Percentiles rank a stretch among this genome's conserved stretches.
Conservation (phyloP, 2,888 invertebrate genomes). For the Tenthredo scrophulariae region DNA sequence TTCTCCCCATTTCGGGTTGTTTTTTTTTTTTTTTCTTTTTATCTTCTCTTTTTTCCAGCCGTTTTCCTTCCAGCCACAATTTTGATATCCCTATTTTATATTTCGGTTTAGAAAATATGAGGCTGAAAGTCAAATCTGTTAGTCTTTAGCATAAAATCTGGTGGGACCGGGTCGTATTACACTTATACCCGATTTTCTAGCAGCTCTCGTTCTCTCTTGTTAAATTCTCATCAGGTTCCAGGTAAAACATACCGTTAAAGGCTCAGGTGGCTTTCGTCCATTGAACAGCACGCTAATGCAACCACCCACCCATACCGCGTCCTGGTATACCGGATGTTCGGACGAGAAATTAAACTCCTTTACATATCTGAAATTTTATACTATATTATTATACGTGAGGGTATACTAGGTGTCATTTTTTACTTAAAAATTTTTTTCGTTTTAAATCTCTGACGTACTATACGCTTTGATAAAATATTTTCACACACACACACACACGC, state of each 20-base stretch:
- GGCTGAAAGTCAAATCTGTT: neutral
- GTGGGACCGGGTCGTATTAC: neutral
- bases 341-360: neutral
- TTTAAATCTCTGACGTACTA: no score
- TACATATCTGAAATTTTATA: neutral
- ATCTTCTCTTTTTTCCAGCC: no score
- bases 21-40: no score
- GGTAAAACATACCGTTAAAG: constrained; percentile 25
- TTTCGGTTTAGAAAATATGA: no score
- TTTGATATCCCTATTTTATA: no score
- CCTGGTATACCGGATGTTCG: neutral
- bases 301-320: neutral
- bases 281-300: neutral
- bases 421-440: neutral
- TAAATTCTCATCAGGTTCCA: constrained; percentile 40
- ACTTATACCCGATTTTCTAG: constrained; percentile 5
- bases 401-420: neutral
- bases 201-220: constrained; percentile 19
- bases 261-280: neutral
- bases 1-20: neutral
- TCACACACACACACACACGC: no score
- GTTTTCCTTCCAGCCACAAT: no score
- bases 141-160: neutral
- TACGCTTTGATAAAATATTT: no score
- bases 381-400: neutral